A percentile compares a stretch with the other conserved stretches of the same genome.
These are phyloP conservation scores for Drosophila neotestacea DNA, from an alignment of 2,888 invertebrate species.

Conservation along the genomic window DNA sequence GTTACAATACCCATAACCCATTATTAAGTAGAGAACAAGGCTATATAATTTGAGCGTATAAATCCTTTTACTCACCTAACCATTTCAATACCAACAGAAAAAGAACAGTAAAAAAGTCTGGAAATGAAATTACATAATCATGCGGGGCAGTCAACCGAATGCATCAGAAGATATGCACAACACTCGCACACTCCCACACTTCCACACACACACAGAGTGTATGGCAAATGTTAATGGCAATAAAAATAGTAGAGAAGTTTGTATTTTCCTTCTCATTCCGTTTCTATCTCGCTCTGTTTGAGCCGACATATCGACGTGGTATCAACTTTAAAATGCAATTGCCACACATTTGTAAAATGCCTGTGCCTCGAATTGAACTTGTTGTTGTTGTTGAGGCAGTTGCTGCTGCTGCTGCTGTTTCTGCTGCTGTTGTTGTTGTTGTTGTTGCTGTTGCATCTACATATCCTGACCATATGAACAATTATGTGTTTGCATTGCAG, in stretches of 20 bases:
- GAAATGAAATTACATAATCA: constrained; percentile 53
- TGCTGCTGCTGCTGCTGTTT: constrained; percentile 15
- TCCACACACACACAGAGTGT: constrained; percentile 2
- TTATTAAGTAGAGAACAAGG: neutral
- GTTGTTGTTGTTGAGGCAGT: constrained; percentile 26
- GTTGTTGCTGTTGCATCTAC: constrained; percentile 46
- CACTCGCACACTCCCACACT: neutral
- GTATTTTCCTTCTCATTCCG: constrained; percentile 4
- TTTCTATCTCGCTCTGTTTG: constrained; percentile 28
- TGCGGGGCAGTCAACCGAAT: constrained; percentile 50
- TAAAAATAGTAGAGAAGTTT: constrained; percentile 40
- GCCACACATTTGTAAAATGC: constrained; percentile 67
- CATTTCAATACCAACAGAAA: neutral
- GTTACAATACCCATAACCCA: no score
- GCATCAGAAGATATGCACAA: constrained; percentile 37
- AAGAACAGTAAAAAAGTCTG: neutral
- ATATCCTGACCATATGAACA: constrained; percentile 69
- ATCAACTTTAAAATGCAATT: constrained; percentile 67
- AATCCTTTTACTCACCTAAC: constrained; percentile 4
- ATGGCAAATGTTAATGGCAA: constrained; percentile 60
- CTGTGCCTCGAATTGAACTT: constrained; percentile 25
- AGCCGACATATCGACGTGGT: constrained; percentile 43
- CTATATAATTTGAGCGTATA: constrained; percentile 2
- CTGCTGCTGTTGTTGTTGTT: constrained; percentile 26
- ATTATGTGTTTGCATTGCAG: constrained; percentile 69